Percentiles rank a stretch among this genome's conserved stretches.
These are phyloP conservation scores for Lithophane semibrunnea DNA, from an alignment of 2,888 invertebrate species.

Conservation along the genomic window DNA sequence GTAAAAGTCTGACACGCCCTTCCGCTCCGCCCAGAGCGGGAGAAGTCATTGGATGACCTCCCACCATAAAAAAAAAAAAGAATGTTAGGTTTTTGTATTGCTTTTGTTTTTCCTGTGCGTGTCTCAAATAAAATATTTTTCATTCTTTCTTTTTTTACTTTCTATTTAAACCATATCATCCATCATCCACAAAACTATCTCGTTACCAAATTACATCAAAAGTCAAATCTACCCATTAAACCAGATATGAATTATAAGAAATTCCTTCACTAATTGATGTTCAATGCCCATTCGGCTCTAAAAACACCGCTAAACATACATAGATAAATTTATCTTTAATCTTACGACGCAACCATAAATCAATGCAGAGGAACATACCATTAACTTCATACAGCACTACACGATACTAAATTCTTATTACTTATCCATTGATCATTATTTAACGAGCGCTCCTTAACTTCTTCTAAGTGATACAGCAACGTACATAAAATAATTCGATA, in stretches of 20 bases:
- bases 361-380: slow-evolving; percentile 45
- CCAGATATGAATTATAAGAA: slow-evolving; percentile 49
- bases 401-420: slow-evolving; percentile 22
- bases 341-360: slow-evolving; percentile 60
- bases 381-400: slow-evolving; percentile 41
- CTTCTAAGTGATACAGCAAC: slow-evolving; percentile 32
- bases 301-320: slow-evolving; percentile 54
- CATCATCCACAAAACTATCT: slow-evolving; percentile 47
- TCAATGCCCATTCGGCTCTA: slow-evolving; percentile 47
- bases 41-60: too few species aligned
- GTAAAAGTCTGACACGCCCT: too few species aligned
- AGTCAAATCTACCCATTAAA: slow-evolving; percentile 41
- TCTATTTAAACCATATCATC: slow-evolving; percentile 15
- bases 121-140: not conserved
- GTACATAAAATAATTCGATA: slow-evolving; percentile 50
- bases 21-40: too few species aligned
- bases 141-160: not conserved
- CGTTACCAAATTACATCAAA: slow-evolving; percentile 44
- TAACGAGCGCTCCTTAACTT: slow-evolving; percentile 32
- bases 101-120: not conserved
- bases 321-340: slow-evolving; percentile 59
- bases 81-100: not conserved
- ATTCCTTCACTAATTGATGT: slow-evolving; percentile 60
- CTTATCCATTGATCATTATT: slow-evolving; percentile 54
- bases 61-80: too few species aligned